These are phyloP conservation scores for Plodia interpunctella DNA, from an alignment of 1,140 invertebrate species.

Conservation along the genomic window DNA sequence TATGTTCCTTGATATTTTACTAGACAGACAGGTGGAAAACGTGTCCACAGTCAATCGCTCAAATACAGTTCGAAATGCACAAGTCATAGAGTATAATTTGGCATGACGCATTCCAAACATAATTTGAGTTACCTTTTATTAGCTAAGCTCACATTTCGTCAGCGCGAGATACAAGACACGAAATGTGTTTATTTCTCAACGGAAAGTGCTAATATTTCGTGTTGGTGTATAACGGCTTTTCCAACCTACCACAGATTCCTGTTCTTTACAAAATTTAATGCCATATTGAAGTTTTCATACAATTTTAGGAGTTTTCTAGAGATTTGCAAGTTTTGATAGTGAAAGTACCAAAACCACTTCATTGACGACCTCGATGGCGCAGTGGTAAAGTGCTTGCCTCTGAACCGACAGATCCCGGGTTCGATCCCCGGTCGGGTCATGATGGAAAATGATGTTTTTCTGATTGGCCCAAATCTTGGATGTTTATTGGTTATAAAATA, in stretches of 20 bases:
- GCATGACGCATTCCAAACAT: constrained; percentile 22
- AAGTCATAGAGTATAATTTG: constrained; percentile 20
- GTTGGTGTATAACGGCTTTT: background rate
- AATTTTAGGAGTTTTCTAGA: too few species aligned
- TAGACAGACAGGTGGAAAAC: constrained; percentile 55
- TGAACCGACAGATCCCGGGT: too few species aligned
- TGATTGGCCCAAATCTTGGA: too few species aligned
- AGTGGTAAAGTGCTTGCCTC: too few species aligned
- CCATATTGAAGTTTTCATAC: too few species aligned
- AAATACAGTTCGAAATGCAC: constrained; percentile 25
- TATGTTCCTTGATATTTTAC: constrained; percentile 56
- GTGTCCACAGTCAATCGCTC: constrained; percentile 28
- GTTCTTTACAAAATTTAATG: too few species aligned
- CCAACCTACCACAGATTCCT: background rate
- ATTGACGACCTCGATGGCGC: too few species aligned
- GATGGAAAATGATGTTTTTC: too few species aligned
- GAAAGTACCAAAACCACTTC: too few species aligned
- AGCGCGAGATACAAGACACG: constrained; percentile 32
- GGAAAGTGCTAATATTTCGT: constrained; percentile 39
- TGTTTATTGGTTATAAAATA: too few species aligned
- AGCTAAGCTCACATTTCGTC: constrained; percentile 50
- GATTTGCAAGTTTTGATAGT: too few species aligned
- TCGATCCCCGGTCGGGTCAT: too few species aligned
- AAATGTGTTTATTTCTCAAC: constrained; percentile 26
- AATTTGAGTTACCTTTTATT: constrained; percentile 51